phyloP scores from a whole-genome alignment of 2,113 vertebrate species.

The Indicator maculatus region DNA sequence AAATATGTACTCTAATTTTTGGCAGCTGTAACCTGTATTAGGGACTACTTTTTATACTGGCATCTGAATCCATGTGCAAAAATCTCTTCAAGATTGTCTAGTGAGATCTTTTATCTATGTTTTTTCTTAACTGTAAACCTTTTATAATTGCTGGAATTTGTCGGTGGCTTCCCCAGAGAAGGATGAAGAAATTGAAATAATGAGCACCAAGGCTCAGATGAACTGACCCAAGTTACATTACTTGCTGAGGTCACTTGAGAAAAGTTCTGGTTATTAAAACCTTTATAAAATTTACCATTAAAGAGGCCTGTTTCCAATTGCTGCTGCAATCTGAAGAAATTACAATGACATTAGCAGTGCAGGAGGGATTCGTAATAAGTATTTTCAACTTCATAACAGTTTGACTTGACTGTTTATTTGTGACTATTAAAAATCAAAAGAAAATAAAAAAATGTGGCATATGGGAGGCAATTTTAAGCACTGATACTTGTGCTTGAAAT shows the following conservation, averaged over 20 bases:
- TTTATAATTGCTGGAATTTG: neutral
- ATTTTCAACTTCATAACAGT: neutral
- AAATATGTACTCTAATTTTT: neutral
- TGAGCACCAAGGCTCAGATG: neutral
- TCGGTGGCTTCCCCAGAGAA: neutral
- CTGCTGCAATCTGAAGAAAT: slow-evolving; percentile 12
- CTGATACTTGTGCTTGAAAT: neutral
- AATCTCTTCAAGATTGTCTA: neutral
- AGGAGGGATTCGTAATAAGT: neutral
- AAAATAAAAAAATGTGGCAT: neutral
- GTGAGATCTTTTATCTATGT: neutral
- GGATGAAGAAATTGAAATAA: neutral
- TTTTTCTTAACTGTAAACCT: neutral
- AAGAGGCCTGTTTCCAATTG: neutral
- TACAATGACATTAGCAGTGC: neutral
- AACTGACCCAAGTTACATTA: neutral
- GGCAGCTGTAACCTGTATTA: neutral
- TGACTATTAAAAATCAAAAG: neutral
- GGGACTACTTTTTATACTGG: neutral
- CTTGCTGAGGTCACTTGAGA: neutral
- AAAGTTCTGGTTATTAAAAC: neutral
- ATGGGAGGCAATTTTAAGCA: neutral
- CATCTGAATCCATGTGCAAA: neutral
- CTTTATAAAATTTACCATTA: neutral
- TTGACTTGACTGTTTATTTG: neutral